These are phyloP conservation scores for Tor tambroides DNA, from an alignment of 2,113 vertebrate species.

Conservation along the genomic window DNA sequence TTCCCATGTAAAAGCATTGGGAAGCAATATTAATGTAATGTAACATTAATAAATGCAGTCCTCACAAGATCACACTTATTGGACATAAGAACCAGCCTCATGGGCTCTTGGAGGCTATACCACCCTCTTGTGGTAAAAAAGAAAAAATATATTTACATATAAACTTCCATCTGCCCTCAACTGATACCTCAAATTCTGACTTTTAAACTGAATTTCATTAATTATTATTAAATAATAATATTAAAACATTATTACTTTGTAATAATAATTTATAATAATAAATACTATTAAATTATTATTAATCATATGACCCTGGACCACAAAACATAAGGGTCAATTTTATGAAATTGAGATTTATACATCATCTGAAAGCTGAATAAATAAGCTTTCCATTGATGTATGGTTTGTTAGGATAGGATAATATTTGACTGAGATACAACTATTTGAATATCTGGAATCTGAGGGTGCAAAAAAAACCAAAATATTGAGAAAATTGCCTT, in stretches of 20 bases:
- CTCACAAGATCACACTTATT: neutral
- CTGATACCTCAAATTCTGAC: neutral
- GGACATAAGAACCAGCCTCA: neutral
- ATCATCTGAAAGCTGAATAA: too few species aligned
- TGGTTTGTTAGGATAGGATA: too few species aligned
- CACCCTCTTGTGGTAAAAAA: constrained; percentile 33
- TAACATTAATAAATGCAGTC: neutral
- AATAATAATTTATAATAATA: neutral
- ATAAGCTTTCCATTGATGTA: too few species aligned
- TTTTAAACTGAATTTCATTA: neutral
- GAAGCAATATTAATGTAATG: neutral
- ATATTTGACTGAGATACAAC: too few species aligned
- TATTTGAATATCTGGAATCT: too few species aligned
- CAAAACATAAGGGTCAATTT: too few species aligned
- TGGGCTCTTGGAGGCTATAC: constrained; percentile 4
- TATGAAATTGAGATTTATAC: too few species aligned
- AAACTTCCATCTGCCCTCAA: neutral
- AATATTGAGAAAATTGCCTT: too few species aligned
- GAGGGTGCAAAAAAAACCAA: too few species aligned
- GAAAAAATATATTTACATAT: neutral
- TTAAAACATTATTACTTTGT: neutral
- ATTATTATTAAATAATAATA: neutral
- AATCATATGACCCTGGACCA: neutral
- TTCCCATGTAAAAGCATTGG: neutral
- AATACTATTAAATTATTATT: neutral